Evolutionary conservation across 2,888 invertebrate genomes (phyloP), one percentile per base, ranked within the genome.

Genomic region (Drosophila engyochracea): DNA sequence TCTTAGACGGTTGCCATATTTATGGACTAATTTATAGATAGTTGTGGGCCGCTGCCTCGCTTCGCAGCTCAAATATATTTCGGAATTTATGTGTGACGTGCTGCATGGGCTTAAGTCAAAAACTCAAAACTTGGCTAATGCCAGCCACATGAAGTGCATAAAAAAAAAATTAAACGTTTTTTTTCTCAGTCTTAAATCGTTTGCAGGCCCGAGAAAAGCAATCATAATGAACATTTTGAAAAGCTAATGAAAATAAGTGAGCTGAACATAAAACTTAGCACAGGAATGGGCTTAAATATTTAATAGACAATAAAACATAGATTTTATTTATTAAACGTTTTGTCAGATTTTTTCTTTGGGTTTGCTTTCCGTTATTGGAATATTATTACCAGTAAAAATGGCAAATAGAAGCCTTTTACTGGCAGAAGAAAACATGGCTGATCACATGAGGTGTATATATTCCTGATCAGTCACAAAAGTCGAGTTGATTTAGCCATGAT

Each of bases 21-120:
- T 79, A 79, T 73, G 77, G 37, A 64, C 79, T 81, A 79, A 79
- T 79, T 79, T 79, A 79, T 81, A 54, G 70, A 64, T 64, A 70
- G 55, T 69, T 60, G 69, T 65, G 65, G 74, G 75, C 54, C 52
- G 73, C 47, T 49, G 73, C 9, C 44, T 59, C 22, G 47, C 22
- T 65, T 41, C 41, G 65, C 70, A 55, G 55, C 55, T 60, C 64
- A 69, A 76, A 74, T 73, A 80, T 74, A 66, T 68, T 71, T 57
- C 71, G 54, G 59, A 76, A 86, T 85, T 85, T 76, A 76, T 89
- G 85, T 89, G 89, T 73, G 84, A 89, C 82, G 85, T 65, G 74
- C 68, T 52, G 49, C 60, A 51, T 66, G 78, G 73, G 79, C 81
- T 79, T 79, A 79, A 73, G 81, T 81, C 73, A 79, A 81, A 22